Conservation (phyloP, 2,797 vertebrate species). For the Micromesistius poutassou region DNA sequence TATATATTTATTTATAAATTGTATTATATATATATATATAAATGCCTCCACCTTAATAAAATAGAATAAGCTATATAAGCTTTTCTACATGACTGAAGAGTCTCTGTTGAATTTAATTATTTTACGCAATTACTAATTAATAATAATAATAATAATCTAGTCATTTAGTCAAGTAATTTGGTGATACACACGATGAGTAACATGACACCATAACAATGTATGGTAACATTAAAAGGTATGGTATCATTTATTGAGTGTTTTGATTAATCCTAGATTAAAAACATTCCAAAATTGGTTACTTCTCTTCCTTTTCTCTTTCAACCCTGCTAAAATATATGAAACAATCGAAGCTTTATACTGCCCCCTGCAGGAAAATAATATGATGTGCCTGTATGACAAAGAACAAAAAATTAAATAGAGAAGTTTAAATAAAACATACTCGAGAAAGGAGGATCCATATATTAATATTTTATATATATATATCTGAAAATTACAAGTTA, state of each 20-base stretch:
- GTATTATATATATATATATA: background rate
- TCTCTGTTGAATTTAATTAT: background rate
- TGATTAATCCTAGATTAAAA: background rate
- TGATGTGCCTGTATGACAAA: background rate
- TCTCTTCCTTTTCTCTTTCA: background rate
- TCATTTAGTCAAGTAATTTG: too few species aligned
- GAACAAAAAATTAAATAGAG: too few species aligned
- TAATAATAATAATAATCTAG: too few species aligned
- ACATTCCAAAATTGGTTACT: background rate
- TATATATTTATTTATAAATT: background rate
- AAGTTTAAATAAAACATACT: background rate
- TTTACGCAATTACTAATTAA: background rate
- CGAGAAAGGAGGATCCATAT: background rate
- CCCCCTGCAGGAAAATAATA: background rate
- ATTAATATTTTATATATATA: background rate
- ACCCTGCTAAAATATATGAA: background rate
- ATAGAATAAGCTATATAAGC: background rate
- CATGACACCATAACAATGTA: background rate
- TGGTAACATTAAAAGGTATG: background rate
- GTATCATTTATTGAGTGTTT: background rate
- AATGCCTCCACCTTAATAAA: background rate
- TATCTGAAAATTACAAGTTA: background rate
- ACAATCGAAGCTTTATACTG: background rate
- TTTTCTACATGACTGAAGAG: background rate
- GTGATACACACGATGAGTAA: too few species aligned